Conservation (phyloP, 2,113 vertebrate genomes). For the Monarcha castaneiventris region DNA sequence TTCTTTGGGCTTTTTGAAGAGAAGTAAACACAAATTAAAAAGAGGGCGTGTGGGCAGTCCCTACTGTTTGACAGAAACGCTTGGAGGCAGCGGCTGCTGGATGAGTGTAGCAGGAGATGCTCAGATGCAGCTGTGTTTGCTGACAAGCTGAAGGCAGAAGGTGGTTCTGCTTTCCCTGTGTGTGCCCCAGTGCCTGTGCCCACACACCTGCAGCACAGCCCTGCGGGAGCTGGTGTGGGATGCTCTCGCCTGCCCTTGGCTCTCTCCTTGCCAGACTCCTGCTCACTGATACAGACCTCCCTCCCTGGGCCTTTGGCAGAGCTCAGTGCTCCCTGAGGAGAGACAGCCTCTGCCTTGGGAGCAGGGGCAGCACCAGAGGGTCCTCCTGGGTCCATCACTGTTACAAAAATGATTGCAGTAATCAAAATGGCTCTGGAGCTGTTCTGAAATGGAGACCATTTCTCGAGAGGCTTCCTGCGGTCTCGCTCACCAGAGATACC, state of each 20-base stretch:
- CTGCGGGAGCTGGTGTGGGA: neutral
- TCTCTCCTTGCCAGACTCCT: neutral
- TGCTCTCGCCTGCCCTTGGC: neutral
- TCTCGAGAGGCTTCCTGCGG: neutral
- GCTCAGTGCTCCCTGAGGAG: neutral
- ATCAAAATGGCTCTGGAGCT: neutral
- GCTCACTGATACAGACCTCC: rapidly evolving
- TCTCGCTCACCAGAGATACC: neutral
- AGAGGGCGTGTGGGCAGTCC: conserved; percentile 2
- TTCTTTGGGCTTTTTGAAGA: conserved; percentile 25
- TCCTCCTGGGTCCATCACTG: neutral
- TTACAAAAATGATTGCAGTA: neutral
- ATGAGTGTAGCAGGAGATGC: conserved; percentile 9
- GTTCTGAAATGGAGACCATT: neutral
- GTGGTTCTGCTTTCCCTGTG: conserved; percentile 19
- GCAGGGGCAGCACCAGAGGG: too few relatives aligned
- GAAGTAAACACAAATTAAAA: conserved; percentile 16
- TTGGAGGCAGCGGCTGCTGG: conserved; percentile 19
- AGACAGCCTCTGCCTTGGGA: neutral
- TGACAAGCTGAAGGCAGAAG: neutral
- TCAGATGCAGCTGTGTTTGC: conserved; percentile 50
- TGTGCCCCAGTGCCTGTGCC: neutral
- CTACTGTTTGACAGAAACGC: neutral
- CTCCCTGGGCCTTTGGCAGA: neutral
- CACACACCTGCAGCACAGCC: neutral